Percentiles rank a stretch among this genome's conserved stretches.
phyloP scores from a whole-genome alignment of 2,113 vertebrate species.

The Periophthalmodon schlosseri region DNA sequence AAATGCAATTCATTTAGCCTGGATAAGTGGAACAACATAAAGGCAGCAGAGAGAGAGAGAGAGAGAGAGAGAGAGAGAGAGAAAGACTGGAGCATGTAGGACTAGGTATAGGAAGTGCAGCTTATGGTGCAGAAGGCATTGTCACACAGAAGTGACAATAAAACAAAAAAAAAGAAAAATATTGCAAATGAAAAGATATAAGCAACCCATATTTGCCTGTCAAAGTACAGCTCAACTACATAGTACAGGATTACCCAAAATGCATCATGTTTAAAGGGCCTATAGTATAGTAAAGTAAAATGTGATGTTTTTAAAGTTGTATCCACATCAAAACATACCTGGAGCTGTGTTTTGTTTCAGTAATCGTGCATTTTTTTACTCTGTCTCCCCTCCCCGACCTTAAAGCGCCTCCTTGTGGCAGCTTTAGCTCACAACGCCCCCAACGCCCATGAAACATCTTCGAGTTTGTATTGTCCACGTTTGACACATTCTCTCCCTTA shows the following conservation, averaged over 20 bases:
- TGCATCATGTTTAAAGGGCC: constrained; percentile 20
- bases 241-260: constrained; percentile 49
- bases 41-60: constrained; percentile 1
- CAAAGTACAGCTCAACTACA: constrained; percentile 54
- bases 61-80: neutral
- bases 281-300: neutral
- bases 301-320: neutral
- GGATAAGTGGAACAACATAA: constrained; percentile 25
- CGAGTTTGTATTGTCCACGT: no score
- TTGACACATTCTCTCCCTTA: no score
- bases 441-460: neutral
- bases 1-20: constrained; percentile 19
- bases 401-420: neutral
- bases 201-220: constrained; percentile 59
- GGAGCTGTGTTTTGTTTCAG: no score
- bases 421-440: neutral
- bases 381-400: neutral
- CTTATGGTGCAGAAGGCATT: constrained; percentile 15
- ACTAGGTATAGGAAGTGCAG: constrained; percentile 8
- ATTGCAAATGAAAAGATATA: constrained; percentile 56
- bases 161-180: constrained; percentile 48
- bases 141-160: constrained; percentile 59
- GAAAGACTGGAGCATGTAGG: constrained; percentile 1
- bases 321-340: no score
- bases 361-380: neutral